A percentile compares a stretch with the other conserved stretches of the same genome.
Conservation (phyloP, 2,888 invertebrate species). For the Trichopoda pennipes region DNA sequence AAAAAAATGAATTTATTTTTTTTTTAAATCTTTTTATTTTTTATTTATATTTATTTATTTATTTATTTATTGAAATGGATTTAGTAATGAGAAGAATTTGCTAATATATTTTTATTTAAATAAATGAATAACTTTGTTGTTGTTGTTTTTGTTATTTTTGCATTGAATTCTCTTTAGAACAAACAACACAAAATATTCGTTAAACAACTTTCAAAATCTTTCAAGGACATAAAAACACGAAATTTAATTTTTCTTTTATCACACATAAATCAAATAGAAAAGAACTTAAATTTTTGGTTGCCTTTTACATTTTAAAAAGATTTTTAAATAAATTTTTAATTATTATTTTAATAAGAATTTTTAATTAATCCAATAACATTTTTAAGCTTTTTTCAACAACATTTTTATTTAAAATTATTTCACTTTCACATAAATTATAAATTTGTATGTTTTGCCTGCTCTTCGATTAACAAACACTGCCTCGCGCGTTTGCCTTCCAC, state of each 20-base stretch:
- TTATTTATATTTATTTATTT: background rate
- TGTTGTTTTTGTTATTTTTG: constrained; percentile 1
- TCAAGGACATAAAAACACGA: constrained; percentile 61
- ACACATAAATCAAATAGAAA: constrained; percentile 33
- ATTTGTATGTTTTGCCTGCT: background rate
- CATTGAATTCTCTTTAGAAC: background rate
- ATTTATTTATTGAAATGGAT: no score
- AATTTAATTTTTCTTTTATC: constrained; percentile 15
- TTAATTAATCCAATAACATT: background rate
- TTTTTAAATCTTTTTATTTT: background rate
- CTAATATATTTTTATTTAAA: no score
- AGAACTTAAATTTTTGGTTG: background rate
- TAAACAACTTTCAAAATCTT: constrained; percentile 57
- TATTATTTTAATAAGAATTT: background rate
- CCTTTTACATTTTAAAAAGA: background rate
- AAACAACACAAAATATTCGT: constrained; percentile 3
- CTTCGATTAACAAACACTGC: constrained; percentile 7
- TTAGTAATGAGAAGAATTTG: no score
- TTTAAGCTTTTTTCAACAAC: background rate
- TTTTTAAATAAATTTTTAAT: background rate
- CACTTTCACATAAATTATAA: background rate
- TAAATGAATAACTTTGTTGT: no score
- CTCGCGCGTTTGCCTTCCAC: constrained; percentile 64
- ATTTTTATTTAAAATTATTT: background rate
- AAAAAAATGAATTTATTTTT: background rate